These are phyloP conservation scores for Notolabrus celidotus DNA, from an alignment of 2,797 vertebrate genomes.

Conservation along the genomic window DNA sequence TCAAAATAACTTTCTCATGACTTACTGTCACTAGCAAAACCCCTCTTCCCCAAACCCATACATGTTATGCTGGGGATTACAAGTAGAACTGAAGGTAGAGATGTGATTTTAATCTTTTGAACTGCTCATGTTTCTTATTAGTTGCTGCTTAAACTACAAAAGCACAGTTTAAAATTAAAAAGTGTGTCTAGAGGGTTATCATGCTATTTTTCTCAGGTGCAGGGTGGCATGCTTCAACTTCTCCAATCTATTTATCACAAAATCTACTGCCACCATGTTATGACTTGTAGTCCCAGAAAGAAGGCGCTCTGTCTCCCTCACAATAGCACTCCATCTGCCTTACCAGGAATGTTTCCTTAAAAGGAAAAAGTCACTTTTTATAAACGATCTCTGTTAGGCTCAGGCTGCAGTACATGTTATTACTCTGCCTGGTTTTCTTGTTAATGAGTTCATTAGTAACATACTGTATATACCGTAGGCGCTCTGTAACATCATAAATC, in stretches of 20 bases:
- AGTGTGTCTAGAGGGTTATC: slow-evolving; percentile 8
- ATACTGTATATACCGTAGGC: neutral
- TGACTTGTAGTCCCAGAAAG: slow-evolving; percentile 66
- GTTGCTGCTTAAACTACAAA: neutral
- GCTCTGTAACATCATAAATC: neutral
- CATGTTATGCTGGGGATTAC: neutral
- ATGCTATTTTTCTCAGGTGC: neutral
- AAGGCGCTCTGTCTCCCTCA: slow-evolving; percentile 13
- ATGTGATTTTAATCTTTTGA: slow-evolving; percentile 2
- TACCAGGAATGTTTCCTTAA: slow-evolving; percentile 48
- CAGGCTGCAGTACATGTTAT: neutral
- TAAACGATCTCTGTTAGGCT: neutral
- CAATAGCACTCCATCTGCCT: neutral
- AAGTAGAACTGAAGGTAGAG: neutral
- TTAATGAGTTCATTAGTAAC: neutral
- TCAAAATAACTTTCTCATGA: neutral
- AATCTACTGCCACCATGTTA: slow-evolving; percentile 52
- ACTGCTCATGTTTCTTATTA: neutral
- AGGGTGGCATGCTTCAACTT: slow-evolving; percentile 35
- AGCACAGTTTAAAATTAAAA: neutral
- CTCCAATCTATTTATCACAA: neutral
- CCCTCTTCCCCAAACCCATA: neutral
- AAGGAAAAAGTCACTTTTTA: slow-evolving; percentile 13
- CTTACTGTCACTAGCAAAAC: neutral
- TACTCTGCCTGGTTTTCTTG: neutral